These are phyloP conservation scores for Sitophilus oryzae DNA, from an alignment of 1,140 invertebrate genomes.

Conservation along the genomic window DNA sequence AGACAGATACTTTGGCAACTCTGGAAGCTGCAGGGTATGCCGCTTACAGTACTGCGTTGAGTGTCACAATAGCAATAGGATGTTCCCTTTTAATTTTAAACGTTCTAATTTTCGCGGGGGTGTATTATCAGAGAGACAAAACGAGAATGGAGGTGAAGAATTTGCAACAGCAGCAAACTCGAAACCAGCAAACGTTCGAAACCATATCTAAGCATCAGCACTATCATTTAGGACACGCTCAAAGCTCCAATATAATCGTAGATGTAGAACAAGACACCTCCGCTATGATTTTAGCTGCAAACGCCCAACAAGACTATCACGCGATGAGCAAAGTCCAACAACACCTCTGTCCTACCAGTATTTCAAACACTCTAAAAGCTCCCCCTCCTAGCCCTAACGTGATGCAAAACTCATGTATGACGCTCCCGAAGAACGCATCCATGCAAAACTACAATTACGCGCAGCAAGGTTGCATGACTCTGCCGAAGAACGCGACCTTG, in stretches of 20 bases:
- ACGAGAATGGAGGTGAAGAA: constrained; percentile 73
- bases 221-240: constrained; percentile 60
- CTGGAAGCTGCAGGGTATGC: constrained; percentile 73
- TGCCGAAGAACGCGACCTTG: constrained; percentile 53
- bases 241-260: constrained; percentile 68
- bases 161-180: constrained; percentile 60
- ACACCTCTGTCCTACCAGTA: constrained; percentile 55
- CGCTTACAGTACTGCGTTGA: constrained; percentile 75
- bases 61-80: constrained; percentile 83
- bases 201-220: constrained; percentile 62
- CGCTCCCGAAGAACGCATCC: constrained; percentile 53
- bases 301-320: constrained; percentile 42
- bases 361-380: constrained; percentile 52
- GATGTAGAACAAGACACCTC: constrained; percentile 71
- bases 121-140: constrained; percentile 83
- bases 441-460: constrained; percentile 29
- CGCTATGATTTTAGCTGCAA: constrained; percentile 59
- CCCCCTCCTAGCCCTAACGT: constrained; percentile 55
- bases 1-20: constrained; percentile 64
- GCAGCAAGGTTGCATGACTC: constrained; percentile 51
- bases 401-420: constrained; percentile 58
- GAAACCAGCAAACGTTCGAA: constrained; percentile 66
- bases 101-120: constrained; percentile 78
- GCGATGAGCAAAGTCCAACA: constrained; percentile 46
- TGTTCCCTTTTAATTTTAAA: constrained; percentile 80